phyloP scores from a whole-genome alignment of 2,113 vertebrate species.

The Egretta garzetta region DNA sequence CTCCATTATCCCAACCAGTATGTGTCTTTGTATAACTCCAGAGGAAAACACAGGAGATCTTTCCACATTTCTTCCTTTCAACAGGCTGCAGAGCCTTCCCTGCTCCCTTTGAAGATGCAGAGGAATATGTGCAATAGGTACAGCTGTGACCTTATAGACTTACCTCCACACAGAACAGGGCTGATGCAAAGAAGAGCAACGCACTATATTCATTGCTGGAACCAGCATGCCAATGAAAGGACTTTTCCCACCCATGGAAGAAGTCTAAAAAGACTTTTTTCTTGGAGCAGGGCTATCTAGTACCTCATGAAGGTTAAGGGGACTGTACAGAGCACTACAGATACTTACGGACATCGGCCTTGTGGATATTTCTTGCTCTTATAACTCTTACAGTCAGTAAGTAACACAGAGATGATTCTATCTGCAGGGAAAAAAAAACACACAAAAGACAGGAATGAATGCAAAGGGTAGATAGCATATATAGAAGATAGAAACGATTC shows the following conservation, averaged over 20 bases:
- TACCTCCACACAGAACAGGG: not conserved
- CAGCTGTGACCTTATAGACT: not conserved
- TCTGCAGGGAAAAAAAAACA: not conserved
- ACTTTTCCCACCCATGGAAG: not conserved
- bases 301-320: not conserved
- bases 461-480: not conserved
- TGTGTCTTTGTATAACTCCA: not conserved
- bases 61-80: not conserved
- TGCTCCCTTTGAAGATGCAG: not conserved
- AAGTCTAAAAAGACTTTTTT: not conserved
- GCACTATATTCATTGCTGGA: not conserved
- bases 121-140: not conserved
- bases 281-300: not conserved
- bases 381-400: conserved; percentile 64
- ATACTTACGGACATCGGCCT: conserved; percentile 61
- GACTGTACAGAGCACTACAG: not conserved
- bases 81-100: not conserved
- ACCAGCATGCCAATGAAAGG: not conserved
- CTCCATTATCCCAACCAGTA: not conserved
- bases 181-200: not conserved
- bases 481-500: not conserved
- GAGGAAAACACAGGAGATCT: not conserved
- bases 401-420: conserved; percentile 42
- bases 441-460: not conserved
- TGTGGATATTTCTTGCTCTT: conserved; percentile 63